Percentiles rank a stretch among this genome's conserved stretches.
These are phyloP conservation scores for Fistularia tabacaria DNA, from an alignment of 2,797 vertebrate species.

Conservation along the genomic window DNA sequence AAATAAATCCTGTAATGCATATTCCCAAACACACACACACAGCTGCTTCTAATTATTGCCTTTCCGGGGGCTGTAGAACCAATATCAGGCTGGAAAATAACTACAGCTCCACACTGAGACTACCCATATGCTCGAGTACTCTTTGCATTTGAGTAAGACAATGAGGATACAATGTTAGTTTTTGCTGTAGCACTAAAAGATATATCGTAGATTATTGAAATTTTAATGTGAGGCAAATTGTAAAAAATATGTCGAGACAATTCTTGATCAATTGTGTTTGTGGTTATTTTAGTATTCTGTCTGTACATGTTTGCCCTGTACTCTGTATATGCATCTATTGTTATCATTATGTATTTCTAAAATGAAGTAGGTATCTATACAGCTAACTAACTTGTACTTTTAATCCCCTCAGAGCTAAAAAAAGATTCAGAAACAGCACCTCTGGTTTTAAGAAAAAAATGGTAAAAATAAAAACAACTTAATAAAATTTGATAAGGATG, in stretches of 20 bases:
- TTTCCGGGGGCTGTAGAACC: constrained; percentile 32
- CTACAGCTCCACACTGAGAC: constrained; percentile 23
- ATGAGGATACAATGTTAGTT: constrained; percentile 4
- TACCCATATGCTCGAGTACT: constrained; percentile 16
- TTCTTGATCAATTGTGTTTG: constrained; percentile 1
- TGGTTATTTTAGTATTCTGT: constrained; percentile 20
- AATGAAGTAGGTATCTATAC: no score
- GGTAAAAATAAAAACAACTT: no score
- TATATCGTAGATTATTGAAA: constrained; percentile 24
- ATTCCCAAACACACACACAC: constrained; percentile 2
- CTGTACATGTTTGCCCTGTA: constrained; percentile 17
- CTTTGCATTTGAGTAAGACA: not conserved
- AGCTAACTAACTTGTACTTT: no score
- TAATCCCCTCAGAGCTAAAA: no score
- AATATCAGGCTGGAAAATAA: constrained; percentile 34
- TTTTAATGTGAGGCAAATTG: constrained; percentile 19
- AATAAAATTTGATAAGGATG: no score
- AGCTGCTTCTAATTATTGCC: constrained; percentile 1
- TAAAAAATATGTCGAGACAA: constrained; percentile 1
- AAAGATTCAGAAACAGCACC: no score
- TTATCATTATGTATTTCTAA: not conserved
- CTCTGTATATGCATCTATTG: not conserved
- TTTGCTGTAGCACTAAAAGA: constrained; percentile 18
- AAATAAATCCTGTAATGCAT: not conserved
- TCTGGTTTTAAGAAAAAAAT: no score